Percentiles rank a stretch among this genome's conserved stretches.
Conservation (phyloP, 2,888 invertebrate species). For the Diarsia rubi region DNA sequence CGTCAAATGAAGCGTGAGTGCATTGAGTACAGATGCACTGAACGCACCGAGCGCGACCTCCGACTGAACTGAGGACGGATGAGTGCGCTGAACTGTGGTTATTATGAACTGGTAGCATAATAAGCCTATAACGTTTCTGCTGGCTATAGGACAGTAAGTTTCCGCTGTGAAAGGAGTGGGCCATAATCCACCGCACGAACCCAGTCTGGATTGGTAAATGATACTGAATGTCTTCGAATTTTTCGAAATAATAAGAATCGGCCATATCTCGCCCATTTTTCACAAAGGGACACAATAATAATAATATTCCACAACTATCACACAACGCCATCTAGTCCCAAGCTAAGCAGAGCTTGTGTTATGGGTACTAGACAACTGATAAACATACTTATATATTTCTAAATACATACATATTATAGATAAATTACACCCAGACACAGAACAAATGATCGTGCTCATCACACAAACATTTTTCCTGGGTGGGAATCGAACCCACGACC, state of each 20-base stretch:
- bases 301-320: too few relatives aligned
- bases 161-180: not conserved
- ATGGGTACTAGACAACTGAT: too few relatives aligned
- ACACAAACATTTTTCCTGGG: too few relatives aligned
- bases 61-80: not conserved
- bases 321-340: too few relatives aligned
- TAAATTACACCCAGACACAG: too few relatives aligned
- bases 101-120: not conserved
- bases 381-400: too few relatives aligned
- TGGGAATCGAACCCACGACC: too few relatives aligned
- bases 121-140: not conserved
- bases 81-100: not conserved
- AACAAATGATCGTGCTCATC: too few relatives aligned
- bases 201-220: not conserved
- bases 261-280: not conserved
- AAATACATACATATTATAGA: too few relatives aligned
- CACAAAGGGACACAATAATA: not conserved
- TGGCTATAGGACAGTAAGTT: not conserved
- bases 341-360: too few relatives aligned
- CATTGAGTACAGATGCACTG: conserved; percentile 13
- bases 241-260: not conserved
- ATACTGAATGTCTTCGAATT: not conserved
- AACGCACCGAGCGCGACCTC: conserved; percentile 12
- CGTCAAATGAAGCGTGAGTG: conserved; percentile 30
- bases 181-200: not conserved